Evolutionary conservation across 2,888 invertebrate genomes (phyloP).

Genomic region (Dendrolimus houi): DNA sequence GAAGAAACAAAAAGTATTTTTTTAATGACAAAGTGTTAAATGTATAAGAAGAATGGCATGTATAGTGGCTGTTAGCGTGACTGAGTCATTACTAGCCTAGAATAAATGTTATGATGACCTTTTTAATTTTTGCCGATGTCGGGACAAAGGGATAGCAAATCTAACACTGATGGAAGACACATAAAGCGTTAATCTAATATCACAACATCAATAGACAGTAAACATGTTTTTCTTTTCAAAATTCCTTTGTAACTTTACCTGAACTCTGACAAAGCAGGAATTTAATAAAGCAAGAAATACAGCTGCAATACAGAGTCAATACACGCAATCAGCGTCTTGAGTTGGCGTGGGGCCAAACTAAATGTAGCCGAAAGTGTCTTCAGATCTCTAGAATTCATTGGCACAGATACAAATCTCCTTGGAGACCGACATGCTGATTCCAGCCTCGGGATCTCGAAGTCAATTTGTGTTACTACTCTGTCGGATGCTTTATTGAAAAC

Average conservation of each 20-base stretch:
- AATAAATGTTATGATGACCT: no score
- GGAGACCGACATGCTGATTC: conserved; percentile 5
- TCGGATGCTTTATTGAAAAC: neutral
- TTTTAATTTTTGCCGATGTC: no score
- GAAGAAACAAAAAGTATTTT: no score
- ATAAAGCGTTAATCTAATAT: no score
- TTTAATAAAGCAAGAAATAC: conserved; percentile 40
- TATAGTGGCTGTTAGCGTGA: no score
- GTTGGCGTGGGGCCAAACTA: conserved; percentile 43
- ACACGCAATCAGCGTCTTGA: conserved; percentile 46
- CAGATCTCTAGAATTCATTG: conserved; percentile 35
- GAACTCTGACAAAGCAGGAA: neutral
- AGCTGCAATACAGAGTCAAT: conserved; percentile 46
- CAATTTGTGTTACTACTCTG: neutral
- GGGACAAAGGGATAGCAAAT: no score
- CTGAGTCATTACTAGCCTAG: no score
- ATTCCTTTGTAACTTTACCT: neutral
- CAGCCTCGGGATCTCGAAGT: neutral
- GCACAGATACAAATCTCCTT: conserved; percentile 40
- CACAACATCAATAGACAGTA: no score
- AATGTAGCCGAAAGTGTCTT: conserved; percentile 17
- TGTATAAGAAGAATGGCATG: no score
- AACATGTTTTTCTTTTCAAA: no score
- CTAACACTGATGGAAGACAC: no score
- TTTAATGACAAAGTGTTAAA: no score